Conservation (phyloP, 2,888 invertebrate species). For the Barypeithes pellucidus region DNA sequence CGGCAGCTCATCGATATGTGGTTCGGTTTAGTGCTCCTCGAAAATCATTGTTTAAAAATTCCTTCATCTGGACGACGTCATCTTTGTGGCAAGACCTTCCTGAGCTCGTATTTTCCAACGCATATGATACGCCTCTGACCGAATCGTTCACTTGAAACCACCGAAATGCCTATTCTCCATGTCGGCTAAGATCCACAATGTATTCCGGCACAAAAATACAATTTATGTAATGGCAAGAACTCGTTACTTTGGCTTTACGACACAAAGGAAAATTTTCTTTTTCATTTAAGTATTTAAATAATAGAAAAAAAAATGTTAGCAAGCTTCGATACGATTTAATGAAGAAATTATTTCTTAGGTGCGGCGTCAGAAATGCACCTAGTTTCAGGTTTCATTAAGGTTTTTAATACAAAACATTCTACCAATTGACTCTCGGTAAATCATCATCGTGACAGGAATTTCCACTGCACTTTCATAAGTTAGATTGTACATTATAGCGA, state of each 20-base stretch:
- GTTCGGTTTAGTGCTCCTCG: too few relatives aligned
- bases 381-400: too few relatives aligned
- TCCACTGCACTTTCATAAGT: neutral
- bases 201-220: conserved; percentile 52
- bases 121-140: conserved; percentile 3
- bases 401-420: too few relatives aligned
- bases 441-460: neutral
- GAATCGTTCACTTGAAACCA: conserved; percentile 12
- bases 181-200: conserved; percentile 49
- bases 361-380: too few relatives aligned
- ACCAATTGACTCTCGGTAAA: too few relatives aligned
- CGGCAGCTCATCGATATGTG: too few relatives aligned
- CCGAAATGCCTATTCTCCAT: conserved; percentile 42
- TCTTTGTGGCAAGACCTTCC: too few relatives aligned
- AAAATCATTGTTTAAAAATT: too few relatives aligned
- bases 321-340: neutral
- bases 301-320: neutral
- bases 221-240: conserved; percentile 54
- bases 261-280: conserved; percentile 31
- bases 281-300: conserved; percentile 26
- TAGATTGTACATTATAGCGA: conserved; percentile 15
- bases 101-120: too few relatives aligned
- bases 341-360: too few relatives aligned
- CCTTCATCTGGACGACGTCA: too few relatives aligned
- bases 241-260: conserved; percentile 51